Percentiles rank a stretch among this genome's conserved stretches.
Conservation (phyloP, 2,113 vertebrate species). For the Petrocephalus zakoni region DNA sequence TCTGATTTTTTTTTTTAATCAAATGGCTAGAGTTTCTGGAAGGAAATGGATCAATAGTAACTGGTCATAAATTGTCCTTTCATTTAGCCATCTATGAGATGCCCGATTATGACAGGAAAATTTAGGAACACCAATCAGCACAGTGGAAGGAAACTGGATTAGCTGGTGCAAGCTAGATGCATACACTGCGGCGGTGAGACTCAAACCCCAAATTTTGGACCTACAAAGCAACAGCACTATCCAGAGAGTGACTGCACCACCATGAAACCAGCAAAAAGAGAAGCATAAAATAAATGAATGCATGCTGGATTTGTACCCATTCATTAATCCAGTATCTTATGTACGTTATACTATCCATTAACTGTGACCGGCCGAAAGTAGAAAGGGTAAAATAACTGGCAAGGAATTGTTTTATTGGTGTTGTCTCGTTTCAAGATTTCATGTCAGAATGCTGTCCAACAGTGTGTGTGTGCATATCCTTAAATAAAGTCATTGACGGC, state of each 20-base stretch:
- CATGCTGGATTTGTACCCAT: neutral
- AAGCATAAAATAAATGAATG: neutral
- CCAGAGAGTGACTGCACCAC: neutral
- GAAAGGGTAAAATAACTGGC: neutral
- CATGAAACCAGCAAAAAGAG: neutral
- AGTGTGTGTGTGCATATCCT: neutral
- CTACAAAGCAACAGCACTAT: neutral
- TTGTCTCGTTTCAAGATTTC: neutral
- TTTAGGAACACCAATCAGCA: neutral
- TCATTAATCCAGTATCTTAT: neutral
- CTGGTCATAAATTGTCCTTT: neutral
- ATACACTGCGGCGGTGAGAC: neutral
- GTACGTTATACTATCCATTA: neutral
- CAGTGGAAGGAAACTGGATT: neutral
- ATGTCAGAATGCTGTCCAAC: neutral
- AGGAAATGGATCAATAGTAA: neutral
- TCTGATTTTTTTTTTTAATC: neutral
- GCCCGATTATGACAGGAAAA: neutral
- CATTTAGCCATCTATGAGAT: neutral
- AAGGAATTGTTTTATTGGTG: neutral
- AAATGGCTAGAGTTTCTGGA: neutral
- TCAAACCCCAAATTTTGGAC: neutral
- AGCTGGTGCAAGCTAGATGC: neutral
- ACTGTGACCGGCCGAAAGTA: neutral
- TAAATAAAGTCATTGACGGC: neutral